Percentiles rank a stretch among this genome's conserved stretches.
Conservation (phyloP, 2,113 vertebrate species). For the Acanthisitta chloris region DNA sequence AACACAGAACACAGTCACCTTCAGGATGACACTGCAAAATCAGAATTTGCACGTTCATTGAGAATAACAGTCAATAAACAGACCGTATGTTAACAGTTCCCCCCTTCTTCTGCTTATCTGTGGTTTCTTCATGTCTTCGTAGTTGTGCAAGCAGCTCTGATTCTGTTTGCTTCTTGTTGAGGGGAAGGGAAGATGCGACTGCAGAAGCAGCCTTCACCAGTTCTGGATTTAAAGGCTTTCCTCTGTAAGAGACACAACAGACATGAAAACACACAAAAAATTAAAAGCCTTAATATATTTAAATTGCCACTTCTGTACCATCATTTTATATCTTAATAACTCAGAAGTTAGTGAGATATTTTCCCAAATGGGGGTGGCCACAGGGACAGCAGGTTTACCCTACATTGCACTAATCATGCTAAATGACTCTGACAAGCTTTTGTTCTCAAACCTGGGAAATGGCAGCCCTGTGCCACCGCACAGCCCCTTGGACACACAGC, state of each 20-base stretch:
- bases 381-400: not conserved
- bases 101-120: slow-evolving; percentile 72
- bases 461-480: not conserved
- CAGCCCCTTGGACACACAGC: accelerated
- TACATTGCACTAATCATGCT: not conserved
- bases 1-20: not conserved
- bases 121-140: slow-evolving; percentile 76
- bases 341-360: not conserved
- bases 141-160: slow-evolving; percentile 88
- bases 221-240: slow-evolving; percentile 71
- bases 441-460: not conserved
- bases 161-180: slow-evolving; percentile 68
- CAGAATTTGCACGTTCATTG: not conserved
- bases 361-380: not conserved
- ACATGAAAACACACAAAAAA: not conserved
- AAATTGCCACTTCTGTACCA: not conserved
- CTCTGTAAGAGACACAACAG: slow-evolving; percentile 12
- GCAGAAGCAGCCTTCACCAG: slow-evolving; percentile 84
- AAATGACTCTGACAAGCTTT: not conserved
- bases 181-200: slow-evolving; percentile 82
- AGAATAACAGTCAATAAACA: not conserved
- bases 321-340: not conserved
- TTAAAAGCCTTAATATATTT: not conserved
- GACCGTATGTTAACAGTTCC: slow-evolving; percentile 75
- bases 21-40: not conserved